Conservation (phyloP, 2,888 invertebrate species). For the Epirrhoe alternata region DNA sequence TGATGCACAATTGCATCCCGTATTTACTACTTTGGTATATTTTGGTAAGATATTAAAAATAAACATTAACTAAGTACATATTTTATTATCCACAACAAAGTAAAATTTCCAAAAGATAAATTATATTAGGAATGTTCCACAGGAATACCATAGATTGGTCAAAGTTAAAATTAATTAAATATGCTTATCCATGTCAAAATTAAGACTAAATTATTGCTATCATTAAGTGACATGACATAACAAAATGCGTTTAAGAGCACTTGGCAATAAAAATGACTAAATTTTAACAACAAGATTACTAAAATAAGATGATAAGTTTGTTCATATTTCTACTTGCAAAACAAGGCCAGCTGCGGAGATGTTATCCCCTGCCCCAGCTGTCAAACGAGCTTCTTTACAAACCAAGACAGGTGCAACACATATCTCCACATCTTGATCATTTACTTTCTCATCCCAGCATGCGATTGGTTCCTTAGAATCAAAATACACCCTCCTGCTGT, state of each 20-base stretch:
- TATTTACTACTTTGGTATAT: constrained; percentile 13
- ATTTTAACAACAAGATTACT: constrained; percentile 16
- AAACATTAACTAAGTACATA: constrained; percentile 33
- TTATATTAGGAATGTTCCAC: constrained; percentile 40
- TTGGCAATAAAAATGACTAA: constrained; percentile 29
- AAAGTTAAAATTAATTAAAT: constrained; percentile 22
- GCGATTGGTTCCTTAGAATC: constrained; percentile 90
- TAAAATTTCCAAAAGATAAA: constrained; percentile 37
- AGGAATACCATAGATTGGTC: constrained; percentile 31
- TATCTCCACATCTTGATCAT: constrained; percentile 84
- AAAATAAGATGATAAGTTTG: constrained; percentile 34
- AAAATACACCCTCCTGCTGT: constrained; percentile 86
- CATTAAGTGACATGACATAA: constrained; percentile 3
- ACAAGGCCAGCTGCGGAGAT: constrained; percentile 95
- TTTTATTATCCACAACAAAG: constrained; percentile 37
- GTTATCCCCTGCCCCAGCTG: constrained; percentile 95
- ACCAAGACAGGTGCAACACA: constrained; percentile 94
- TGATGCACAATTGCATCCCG: constrained; percentile 18
- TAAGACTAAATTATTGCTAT: constrained; percentile 26
- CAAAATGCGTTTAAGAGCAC: not conserved
- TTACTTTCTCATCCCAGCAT: constrained; percentile 90
- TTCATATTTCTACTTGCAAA: constrained; percentile 85
- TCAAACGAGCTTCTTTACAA: constrained; percentile 91
- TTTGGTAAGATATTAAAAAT: constrained; percentile 16
- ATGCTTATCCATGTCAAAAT: constrained; percentile 29